Conservation (phyloP, 2,113 vertebrate genomes). For the Eudorcas thomsonii region DNA sequence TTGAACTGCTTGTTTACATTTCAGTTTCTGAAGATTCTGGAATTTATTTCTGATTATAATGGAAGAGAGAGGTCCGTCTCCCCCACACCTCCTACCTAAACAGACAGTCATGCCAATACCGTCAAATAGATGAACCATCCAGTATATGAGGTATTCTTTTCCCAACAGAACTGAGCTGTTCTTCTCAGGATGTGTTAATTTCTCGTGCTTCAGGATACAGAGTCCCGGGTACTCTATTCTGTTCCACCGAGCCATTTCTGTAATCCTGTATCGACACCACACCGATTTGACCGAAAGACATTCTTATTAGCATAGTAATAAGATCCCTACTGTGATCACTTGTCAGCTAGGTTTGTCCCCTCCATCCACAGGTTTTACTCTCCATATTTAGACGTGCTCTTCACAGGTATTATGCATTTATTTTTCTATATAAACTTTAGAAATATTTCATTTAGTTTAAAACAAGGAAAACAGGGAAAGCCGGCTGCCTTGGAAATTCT, state of each 20-base stretch:
- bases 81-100: background rate
- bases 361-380: background rate
- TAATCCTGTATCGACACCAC: background rate
- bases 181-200: background rate
- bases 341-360: background rate
- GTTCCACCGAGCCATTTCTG: background rate
- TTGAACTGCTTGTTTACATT: background rate
- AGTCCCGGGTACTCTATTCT: background rate
- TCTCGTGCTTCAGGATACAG: background rate
- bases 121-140: background rate
- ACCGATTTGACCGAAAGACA: background rate
- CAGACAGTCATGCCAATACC: too few species aligned
- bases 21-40: background rate
- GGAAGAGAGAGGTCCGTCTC: background rate
- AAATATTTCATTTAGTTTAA: background rate
- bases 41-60: background rate
- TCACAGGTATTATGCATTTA: background rate
- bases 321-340: background rate
- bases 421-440: background rate
- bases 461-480: background rate
- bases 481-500: background rate
- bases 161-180: background rate
- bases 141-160: background rate
- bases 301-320: background rate
- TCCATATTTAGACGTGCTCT: background rate